Base-by-base conservation (phyloP, 2,797 vertebrate genomes). In the Bucorvus abyssinicus region DNA sequence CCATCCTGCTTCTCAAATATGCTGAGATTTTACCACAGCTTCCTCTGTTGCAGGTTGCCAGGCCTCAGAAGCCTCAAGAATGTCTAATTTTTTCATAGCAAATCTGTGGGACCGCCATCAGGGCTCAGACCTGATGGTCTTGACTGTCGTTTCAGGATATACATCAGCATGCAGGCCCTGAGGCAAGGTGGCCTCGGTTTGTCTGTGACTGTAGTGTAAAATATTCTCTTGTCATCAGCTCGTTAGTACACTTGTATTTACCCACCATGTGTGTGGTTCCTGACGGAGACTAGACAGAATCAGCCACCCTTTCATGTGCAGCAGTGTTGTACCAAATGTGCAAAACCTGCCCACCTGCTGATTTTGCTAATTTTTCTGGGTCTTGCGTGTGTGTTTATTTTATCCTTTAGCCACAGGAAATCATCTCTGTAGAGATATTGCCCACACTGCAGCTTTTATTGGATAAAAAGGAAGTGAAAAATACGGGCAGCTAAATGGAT, bases 11-110 rank as follows among this genome's bases (percentile, higher is more conserved):
- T 87, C 68, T 84, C 49, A 89, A 84, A 84, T 50, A 87, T 13
- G 22, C 61, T 68, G 64, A 87, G n/a, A 77, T 88, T 87, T 88
- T 87, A 63, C 80, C 91, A 84, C 77, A 61, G 23, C 47, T 92
- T 94, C 68, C 74, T 71, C 38, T 85, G 29, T 49, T 87, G 79
- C 9, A 32, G 47, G 63, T 70, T 91, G 32, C 74, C 83, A 95
- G 88, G 67, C 83, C 93, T 92, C 86, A 85, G 74, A 94, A 93
- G 44, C 89, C 94, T 96, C 94, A 94, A 93, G 91, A 94, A 94
- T 90, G 56, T 83, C 23, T 64, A 7, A 19, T 67, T 87, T 94
- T 93, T 87, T 94, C 64, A 45, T 20, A 84, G 36, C 56, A 68
- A 55, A 32, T 50, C 29, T 61, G 67, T 82, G 83, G 63, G 22